Percentiles rank a stretch among this genome's conserved stretches.
Evolutionary conservation across 2,888 invertebrate genomes (phyloP).

Genomic region (Megastigmus dorsalis): DNA sequence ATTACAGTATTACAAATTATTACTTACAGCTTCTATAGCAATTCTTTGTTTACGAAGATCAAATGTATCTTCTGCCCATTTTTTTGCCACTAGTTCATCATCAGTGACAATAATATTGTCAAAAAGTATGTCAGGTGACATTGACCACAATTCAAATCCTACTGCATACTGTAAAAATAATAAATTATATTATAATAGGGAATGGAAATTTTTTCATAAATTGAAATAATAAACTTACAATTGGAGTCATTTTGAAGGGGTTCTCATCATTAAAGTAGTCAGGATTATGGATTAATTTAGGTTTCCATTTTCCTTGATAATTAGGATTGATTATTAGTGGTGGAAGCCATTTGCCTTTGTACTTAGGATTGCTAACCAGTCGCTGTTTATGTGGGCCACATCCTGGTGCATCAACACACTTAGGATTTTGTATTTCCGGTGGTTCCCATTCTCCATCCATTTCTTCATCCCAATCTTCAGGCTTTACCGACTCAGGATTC

Average conservation of each 20-base stretch:
- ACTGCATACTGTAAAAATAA: conserved; percentile 84
- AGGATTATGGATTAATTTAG: conserved; percentile 92
- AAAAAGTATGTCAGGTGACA: conserved; percentile 95
- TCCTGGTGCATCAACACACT: conserved; percentile 85
- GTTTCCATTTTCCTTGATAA: conserved; percentile 96
- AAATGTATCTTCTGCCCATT: conserved; percentile 90
- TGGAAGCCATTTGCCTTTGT: conserved; percentile 95
- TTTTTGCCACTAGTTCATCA: conserved; percentile 83
- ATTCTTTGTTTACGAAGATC: conserved; percentile 88
- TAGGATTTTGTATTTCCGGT: conserved; percentile 92
- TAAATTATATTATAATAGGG: conserved; percentile 6
- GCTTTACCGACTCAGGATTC: conserved; percentile 90
- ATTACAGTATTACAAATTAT: neutral
- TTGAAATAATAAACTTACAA: conserved; percentile 80
- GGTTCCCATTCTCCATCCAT: conserved; percentile 99
- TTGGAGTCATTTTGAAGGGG: conserved; percentile 92
- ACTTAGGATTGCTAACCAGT: conserved; percentile 89
- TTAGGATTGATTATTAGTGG: conserved; percentile 93
- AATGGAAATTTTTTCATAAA: conserved; percentile 24
- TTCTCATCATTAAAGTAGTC: conserved; percentile 92
- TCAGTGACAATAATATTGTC: conserved; percentile 97
- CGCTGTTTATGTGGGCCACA: conserved; percentile 95
- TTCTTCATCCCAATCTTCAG: conserved; percentile 97
- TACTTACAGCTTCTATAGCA: conserved; percentile 86
- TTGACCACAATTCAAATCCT: conserved; percentile 98